phyloP scores from a whole-genome alignment of 2,113 vertebrate genomes.

The Baryphthengus martii region DNA sequence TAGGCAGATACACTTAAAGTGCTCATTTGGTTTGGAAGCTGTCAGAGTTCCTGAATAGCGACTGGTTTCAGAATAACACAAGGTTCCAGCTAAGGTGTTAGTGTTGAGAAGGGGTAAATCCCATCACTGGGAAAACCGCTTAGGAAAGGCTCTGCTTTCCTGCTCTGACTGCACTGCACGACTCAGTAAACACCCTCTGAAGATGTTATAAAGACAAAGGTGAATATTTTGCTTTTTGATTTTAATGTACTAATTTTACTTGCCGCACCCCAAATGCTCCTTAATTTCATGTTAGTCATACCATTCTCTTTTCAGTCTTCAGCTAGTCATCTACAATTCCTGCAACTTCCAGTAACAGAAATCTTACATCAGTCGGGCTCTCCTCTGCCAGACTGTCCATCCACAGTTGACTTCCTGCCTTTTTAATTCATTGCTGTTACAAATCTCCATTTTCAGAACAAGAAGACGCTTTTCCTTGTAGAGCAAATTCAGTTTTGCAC shows the following conservation, averaged over 20 bases:
- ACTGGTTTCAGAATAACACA: no score
- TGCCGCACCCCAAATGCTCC: neutral
- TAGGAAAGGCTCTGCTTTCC: neutral
- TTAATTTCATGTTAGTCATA: neutral
- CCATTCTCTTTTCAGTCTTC: neutral
- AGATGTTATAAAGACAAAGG: neutral
- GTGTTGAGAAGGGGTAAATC: neutral
- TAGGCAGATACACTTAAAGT: neutral
- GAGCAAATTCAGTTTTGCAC: neutral
- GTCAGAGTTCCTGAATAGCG: neutral
- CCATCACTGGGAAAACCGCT: rapidly evolving
- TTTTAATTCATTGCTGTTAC: neutral
- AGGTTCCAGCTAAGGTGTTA: neutral
- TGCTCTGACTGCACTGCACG: rapidly evolving
- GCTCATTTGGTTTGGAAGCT: neutral
- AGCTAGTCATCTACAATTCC: neutral
- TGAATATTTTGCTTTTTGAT: neutral
- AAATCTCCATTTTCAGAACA: neutral
- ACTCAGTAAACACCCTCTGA: neutral
- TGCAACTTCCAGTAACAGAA: neutral
- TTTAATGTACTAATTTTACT: neutral
- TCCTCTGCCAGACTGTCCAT: neutral
- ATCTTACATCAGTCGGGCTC: neutral
- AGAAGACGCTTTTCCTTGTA: neutral
- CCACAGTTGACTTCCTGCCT: neutral